Base-by-base conservation (phyloP, 2,888 invertebrate genomes). In the Scelioninae gen. 1 region DNA sequence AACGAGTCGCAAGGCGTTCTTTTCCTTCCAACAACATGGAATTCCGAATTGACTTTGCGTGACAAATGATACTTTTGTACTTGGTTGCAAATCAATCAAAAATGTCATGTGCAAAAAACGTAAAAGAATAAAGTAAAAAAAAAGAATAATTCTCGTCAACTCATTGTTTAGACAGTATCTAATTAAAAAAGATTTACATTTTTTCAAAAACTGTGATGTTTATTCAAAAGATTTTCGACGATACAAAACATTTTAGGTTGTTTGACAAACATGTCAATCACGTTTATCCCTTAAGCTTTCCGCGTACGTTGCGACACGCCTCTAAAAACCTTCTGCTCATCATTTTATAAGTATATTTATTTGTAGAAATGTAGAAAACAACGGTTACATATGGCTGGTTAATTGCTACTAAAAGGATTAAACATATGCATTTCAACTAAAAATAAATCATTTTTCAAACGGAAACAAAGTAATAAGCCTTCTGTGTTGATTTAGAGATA, bases 211-310 rank as follows among this genome's bases (percentile, higher is more conserved):
- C 55, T 10, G 7, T 13, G n/a, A 9, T 74, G 53, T 74, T 80
- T 80, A 62, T 63, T 80, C 16, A 8, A 68, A 13, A 38, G 68
- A 72, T 79, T 82, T 72, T 74, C 43, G 34, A 15, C 34, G 55
- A 15, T 60, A 69, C 60, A 65, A 78, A 83, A 75, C 69, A 75
- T 62, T 83, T 83, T 71, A 65, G 47, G 47, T 76, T 78, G 78
- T 83, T 83, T 83, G 74, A 83, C 78, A 83, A 83, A 78, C 65
- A 78, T 75, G 78, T 78, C 78, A 78, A 56, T 68, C 74, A 51
- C 40, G 16, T 47, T 75, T 69, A 75, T 78, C 69, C 65, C 43
- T 69, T 68, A 47, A 68, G 74, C 55, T 53, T 69, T 45, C 38
- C 29, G 40, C 34, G 23, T 5, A 31, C n/a, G 55, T 16, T 31